Percentiles rank a stretch among this genome's conserved stretches.
These are phyloP conservation scores for Danio aesculapii DNA, from an alignment of 2,797 vertebrate species.

Conservation along the genomic window DNA sequence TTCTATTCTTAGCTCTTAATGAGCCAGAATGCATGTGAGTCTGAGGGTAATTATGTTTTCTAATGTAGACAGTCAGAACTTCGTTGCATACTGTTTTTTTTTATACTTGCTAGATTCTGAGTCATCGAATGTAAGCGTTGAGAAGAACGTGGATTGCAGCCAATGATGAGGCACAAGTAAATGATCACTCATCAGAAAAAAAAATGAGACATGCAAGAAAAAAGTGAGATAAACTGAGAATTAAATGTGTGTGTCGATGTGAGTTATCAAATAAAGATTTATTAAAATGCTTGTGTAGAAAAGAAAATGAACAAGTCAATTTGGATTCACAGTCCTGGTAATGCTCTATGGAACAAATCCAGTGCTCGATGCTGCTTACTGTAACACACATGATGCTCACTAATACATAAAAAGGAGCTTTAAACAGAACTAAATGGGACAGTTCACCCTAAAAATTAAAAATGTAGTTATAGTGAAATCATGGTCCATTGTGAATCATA, in stretches of 20 bases:
- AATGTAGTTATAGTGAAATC: too few relatives aligned
- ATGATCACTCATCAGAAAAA: background rate
- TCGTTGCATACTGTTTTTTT: slow-evolving; percentile 32
- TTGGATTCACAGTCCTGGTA: background rate
- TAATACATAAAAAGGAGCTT: background rate
- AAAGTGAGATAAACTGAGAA: background rate
- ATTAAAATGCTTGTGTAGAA: background rate
- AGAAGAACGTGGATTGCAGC: background rate
- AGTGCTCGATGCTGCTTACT: background rate
- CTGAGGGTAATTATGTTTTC: slow-evolving; percentile 39
- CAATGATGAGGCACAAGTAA: background rate
- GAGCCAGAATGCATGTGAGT: slow-evolving; percentile 48
- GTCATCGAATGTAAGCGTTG: background rate
- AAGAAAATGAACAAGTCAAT: background rate
- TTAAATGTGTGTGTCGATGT: background rate
- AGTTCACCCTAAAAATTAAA: too few relatives aligned
- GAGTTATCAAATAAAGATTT: background rate
- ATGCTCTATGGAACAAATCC: background rate
- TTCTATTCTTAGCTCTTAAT: slow-evolving; percentile 58
- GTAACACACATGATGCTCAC: background rate
- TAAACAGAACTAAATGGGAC: background rate
- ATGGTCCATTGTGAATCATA: too few relatives aligned
- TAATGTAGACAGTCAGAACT: slow-evolving; percentile 44
- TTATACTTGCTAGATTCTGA: slow-evolving; percentile 30
- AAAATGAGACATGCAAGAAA: background rate